These are phyloP conservation scores for Drosophila nebulosa DNA, from an alignment of 1,140 invertebrate species.

Conservation along the genomic window DNA sequence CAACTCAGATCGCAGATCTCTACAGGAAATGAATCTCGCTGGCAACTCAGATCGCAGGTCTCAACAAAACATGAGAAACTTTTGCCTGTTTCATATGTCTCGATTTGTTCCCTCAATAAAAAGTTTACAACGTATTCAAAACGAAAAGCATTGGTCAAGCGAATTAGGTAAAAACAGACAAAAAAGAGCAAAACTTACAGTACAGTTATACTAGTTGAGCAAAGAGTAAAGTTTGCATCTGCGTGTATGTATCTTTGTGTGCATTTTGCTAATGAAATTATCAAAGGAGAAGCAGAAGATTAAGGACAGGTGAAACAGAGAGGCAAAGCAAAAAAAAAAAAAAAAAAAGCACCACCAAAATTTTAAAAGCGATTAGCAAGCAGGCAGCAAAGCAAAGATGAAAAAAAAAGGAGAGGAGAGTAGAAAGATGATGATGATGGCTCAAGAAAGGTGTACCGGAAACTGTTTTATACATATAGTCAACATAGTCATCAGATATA, in stretches of 20 bases:
- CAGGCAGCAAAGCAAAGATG: neutral
- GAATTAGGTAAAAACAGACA: neutral
- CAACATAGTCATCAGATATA: neutral
- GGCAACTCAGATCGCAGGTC: no score
- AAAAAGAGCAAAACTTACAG: slow-evolving; percentile 1
- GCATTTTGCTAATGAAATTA: slow-evolving; percentile 32
- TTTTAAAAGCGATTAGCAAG: neutral
- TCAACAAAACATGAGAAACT: no score
- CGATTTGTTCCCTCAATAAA: no score
- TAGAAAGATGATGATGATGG: neutral
- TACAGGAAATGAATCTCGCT: no score
- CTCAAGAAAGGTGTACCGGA: neutral
- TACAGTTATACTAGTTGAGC: slow-evolving; percentile 25
- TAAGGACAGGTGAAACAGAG: slow-evolving; percentile 3
- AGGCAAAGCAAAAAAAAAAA: neutral
- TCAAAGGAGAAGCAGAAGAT: neutral
- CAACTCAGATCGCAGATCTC: no score
- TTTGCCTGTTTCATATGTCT: no score
- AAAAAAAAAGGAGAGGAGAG: neutral
- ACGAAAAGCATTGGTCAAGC: no score
- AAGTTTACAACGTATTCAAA: no score
- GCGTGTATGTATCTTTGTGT: slow-evolving; percentile 3
- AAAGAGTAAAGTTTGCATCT: no score
- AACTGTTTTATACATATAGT: neutral
- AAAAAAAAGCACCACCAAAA: neutral